Conservation (phyloP, 2,797 vertebrate genomes). For the Pangasius larnaudii region DNA sequence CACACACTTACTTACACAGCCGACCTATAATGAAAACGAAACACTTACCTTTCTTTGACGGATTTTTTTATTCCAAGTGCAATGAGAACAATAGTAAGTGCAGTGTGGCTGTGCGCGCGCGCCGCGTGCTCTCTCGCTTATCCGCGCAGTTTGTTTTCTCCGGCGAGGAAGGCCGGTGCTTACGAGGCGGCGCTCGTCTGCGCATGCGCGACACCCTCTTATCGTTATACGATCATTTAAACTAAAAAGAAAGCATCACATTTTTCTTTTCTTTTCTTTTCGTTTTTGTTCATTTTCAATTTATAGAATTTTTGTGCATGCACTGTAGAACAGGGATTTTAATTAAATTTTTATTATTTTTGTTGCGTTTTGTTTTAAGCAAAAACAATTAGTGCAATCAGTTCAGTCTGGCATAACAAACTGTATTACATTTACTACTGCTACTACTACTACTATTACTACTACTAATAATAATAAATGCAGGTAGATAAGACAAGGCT, state of each 20-base stretch:
- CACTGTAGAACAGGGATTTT: too few relatives aligned
- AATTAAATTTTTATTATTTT: not conserved
- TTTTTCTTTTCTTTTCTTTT: not conserved
- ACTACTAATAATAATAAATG: not conserved
- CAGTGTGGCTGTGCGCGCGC: not conserved
- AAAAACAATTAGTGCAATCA: not conserved
- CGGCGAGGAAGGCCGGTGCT: slow-evolving; percentile 49
- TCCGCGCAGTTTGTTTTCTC: slow-evolving; percentile 64
- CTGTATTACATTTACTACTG: not conserved
- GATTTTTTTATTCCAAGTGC: not conserved
- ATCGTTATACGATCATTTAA: not conserved
- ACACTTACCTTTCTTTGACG: slow-evolving; percentile 32
- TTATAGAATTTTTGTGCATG: not conserved
- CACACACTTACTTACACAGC: not conserved
- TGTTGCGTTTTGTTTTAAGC: not conserved
- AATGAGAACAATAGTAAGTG: not conserved
- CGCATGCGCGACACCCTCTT: slow-evolving; percentile 41
- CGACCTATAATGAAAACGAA: not conserved
- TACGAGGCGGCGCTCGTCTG: slow-evolving; percentile 32
- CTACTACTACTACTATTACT: not conserved
- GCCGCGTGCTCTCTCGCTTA: slow-evolving; percentile 34
- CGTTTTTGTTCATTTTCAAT: not conserved
- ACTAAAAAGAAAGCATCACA: not conserved
- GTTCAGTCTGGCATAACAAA: not conserved
- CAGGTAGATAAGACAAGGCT: too few relatives aligned